Evolutionary conservation across 2,888 invertebrate species (phyloP).

Genomic region (Chaetogeoica ovagalla): DNA sequence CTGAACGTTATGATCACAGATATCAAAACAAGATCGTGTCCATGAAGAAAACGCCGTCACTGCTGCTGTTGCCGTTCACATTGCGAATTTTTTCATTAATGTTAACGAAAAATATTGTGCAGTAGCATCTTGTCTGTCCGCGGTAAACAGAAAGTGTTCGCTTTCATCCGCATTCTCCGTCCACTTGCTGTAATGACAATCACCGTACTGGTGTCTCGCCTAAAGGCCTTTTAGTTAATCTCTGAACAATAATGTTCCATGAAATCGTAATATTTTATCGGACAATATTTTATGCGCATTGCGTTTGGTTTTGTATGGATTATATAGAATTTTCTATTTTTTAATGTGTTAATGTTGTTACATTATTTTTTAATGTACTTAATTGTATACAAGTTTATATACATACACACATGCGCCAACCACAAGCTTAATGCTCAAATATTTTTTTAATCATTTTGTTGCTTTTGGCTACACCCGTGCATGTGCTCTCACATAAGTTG

Average conservation of each 20-base stretch:
- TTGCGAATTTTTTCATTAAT: neutral
- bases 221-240: too few species aligned
- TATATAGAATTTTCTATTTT: slow-evolving; percentile 26
- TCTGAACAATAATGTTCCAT: neutral
- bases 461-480: slow-evolving; percentile 9
- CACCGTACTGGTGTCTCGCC: too few species aligned
- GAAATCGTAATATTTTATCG: neutral
- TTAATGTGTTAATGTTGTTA: slow-evolving; percentile 26
- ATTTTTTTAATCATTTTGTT: slow-evolving; percentile 10
- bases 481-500: neutral
- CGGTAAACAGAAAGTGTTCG: too few species aligned
- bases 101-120: neutral
- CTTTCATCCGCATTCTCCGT: too few species aligned
- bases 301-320: neutral
- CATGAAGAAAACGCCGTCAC: neutral
- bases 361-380: slow-evolving; percentile 28
- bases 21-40: neutral
- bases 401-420: neutral
- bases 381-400: slow-evolving; percentile 19
- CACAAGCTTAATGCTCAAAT: slow-evolving; percentile 44
- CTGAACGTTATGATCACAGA: slow-evolving; percentile 20
- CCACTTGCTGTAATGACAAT: too few species aligned
- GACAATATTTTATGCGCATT: neutral
- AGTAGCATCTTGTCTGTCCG: too few species aligned
- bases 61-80: neutral